A percentile compares a stretch with the other conserved stretches of the same genome.
Conservation (phyloP, 1,140 invertebrate genomes). For the Eciton burchellii region DNA sequence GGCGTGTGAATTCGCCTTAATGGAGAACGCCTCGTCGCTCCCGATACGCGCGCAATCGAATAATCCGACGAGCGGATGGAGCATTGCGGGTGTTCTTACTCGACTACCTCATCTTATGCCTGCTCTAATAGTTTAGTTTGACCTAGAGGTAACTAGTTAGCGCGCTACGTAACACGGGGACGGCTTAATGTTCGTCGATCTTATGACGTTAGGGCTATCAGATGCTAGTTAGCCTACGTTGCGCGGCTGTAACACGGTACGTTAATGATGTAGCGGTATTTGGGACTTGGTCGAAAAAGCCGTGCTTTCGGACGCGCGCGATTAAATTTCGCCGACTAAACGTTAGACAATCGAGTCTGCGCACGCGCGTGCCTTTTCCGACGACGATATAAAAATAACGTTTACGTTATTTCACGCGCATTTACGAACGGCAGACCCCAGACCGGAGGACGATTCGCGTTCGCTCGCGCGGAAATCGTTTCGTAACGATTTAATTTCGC, state of each 20-base stretch:
- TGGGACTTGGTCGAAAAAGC: slow-evolving; percentile 2
- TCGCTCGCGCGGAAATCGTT: no score
- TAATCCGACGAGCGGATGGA: slow-evolving; percentile 57
- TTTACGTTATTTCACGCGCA: no score
- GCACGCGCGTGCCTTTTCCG: no score
- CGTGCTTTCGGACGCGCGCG: not conserved
- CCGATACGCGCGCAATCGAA: slow-evolving; percentile 56
- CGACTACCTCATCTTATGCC: slow-evolving; percentile 54
- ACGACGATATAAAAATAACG: not conserved
- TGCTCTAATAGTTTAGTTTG: slow-evolving; percentile 55
- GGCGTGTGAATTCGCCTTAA: slow-evolving; percentile 48
- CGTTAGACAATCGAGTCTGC: no score
- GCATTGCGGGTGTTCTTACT: slow-evolving; percentile 31
- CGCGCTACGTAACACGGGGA: slow-evolving; percentile 28
- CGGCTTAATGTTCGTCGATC: slow-evolving; percentile 53
- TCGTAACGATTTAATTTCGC: not conserved
- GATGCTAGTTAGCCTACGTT: slow-evolving; percentile 43
- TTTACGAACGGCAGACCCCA: no score
- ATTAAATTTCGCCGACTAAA: slow-evolving; percentile 18
- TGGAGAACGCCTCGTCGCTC: slow-evolving; percentile 49
- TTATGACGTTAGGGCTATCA: slow-evolving; percentile 37
- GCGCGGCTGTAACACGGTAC: slow-evolving; percentile 3
- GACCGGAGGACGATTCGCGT: no score
- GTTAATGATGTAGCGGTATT: slow-evolving; percentile 38
- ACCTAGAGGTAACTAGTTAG: slow-evolving; percentile 61